Percentiles rank a stretch among this genome's conserved stretches.
These are phyloP conservation scores for Abramis brama DNA, from an alignment of 2,113 vertebrate genomes.

Conservation along the genomic window DNA sequence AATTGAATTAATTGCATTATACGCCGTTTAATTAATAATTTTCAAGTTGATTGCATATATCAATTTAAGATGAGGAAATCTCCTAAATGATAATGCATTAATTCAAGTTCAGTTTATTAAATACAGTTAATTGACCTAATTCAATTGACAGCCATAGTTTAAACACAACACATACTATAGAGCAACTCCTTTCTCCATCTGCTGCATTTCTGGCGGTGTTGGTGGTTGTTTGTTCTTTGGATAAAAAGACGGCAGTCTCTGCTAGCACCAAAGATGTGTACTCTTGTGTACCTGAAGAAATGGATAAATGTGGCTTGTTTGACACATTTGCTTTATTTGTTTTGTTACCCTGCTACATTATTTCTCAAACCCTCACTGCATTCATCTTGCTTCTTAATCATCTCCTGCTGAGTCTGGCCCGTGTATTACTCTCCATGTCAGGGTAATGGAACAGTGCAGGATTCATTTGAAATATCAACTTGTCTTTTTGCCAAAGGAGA, in stretches of 20 bases:
- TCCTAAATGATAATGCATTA: neutral
- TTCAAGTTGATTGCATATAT: neutral
- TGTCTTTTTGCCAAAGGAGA: constrained; percentile 49
- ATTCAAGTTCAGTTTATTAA: neutral
- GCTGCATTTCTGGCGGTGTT: neutral
- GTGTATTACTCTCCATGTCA: constrained; percentile 38
- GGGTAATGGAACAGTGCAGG: constrained; percentile 41
- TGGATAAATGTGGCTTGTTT: constrained; percentile 1
- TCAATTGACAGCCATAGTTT: neutral
- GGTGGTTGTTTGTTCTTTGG: neutral
- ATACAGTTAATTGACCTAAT: neutral
- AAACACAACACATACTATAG: neutral
- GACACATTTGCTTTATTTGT: constrained; percentile 37
- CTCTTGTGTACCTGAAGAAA: neutral
- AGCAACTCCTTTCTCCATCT: neutral
- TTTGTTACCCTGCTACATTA: constrained; percentile 15
- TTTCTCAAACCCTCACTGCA: constrained; percentile 20
- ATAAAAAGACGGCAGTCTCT: neutral
- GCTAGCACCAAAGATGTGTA: neutral
- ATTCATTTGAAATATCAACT: constrained; percentile 47
- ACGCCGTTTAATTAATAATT: neutral
- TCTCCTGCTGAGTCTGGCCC: constrained; percentile 24
- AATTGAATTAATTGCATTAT: neutral
- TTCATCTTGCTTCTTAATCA: constrained; percentile 35
- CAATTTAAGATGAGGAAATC: neutral